These are phyloP conservation scores for Alectura lathami DNA, from an alignment of 2,113 vertebrate species.

Conservation along the genomic window DNA sequence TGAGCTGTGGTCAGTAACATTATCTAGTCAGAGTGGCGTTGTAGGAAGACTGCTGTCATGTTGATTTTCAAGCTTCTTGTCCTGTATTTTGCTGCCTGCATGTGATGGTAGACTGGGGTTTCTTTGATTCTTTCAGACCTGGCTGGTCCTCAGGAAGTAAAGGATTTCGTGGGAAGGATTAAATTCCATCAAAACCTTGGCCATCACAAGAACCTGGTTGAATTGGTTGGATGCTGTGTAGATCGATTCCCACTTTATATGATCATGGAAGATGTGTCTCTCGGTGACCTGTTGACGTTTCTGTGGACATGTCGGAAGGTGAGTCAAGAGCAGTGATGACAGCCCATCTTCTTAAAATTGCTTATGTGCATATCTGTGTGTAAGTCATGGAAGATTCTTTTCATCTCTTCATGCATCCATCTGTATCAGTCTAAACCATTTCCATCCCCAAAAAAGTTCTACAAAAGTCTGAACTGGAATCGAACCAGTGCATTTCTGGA, in stretches of 20 bases:
- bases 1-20: not conserved
- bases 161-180: constrained; percentile 75
- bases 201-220: constrained; percentile 70
- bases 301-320: constrained; percentile 81
- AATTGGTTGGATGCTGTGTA: constrained; percentile 77
- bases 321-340: constrained; percentile 2
- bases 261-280: constrained; percentile 71
- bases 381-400: not conserved
- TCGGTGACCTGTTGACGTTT: constrained; percentile 76
- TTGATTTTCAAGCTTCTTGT: not conserved
- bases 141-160: constrained; percentile 42
- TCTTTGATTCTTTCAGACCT: constrained; percentile 49
- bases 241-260: constrained; percentile 72
- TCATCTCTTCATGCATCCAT: not conserved
- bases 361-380: not conserved
- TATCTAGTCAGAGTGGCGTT: not conserved
- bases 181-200: constrained; percentile 74
- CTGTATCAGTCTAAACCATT: not conserved
- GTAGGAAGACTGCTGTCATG: not conserved
- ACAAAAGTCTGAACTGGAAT: not conserved
- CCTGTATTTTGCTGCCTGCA: not conserved
- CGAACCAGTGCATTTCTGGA: not conserved
- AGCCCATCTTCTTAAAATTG: not conserved
- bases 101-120: not conserved
- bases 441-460: not conserved